Conservation (phyloP, 1,140 invertebrate genomes). For the Condylostylus longicornis region DNA sequence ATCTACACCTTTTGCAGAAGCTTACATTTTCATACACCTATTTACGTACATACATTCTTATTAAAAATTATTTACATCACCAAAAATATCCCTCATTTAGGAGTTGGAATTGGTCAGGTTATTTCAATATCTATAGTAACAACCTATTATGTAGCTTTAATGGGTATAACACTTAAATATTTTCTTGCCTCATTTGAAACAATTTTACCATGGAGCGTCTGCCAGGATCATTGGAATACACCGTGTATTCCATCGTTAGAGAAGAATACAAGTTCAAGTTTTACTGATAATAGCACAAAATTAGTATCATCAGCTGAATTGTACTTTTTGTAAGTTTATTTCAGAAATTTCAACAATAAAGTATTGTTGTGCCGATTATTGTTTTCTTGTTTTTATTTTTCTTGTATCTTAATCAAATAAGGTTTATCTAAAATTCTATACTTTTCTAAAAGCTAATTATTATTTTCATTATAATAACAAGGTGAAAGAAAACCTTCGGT, state of each 20-base stretch:
- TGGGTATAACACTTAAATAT: slow-evolving; percentile 53
- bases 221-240: slow-evolving; percentile 41
- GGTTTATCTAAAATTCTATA: not conserved
- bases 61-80: not conserved
- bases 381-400: not conserved
- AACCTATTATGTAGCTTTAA: slow-evolving; percentile 58
- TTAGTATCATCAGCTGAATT: slow-evolving; percentile 27
- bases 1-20: not conserved
- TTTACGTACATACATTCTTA: not conserved
- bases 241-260: slow-evolving; percentile 29
- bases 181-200: slow-evolving; percentile 45
- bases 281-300: slow-evolving; percentile 7
- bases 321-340: slow-evolving; percentile 28
- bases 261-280: not conserved
- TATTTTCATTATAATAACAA: not conserved
- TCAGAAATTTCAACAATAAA: not conserved
- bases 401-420: not conserved
- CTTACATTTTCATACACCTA: slow-evolving; percentile 5
- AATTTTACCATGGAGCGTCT: slow-evolving; percentile 51
- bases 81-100: slow-evolving; percentile 33
- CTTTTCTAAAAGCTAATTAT: not conserved
- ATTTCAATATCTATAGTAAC: slow-evolving; percentile 52
- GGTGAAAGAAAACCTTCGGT: not conserved
- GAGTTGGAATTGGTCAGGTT: slow-evolving; percentile 60
- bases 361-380: not conserved